Conservation (phyloP, 2,113 vertebrate species). For the Copsychus sechellarum region DNA sequence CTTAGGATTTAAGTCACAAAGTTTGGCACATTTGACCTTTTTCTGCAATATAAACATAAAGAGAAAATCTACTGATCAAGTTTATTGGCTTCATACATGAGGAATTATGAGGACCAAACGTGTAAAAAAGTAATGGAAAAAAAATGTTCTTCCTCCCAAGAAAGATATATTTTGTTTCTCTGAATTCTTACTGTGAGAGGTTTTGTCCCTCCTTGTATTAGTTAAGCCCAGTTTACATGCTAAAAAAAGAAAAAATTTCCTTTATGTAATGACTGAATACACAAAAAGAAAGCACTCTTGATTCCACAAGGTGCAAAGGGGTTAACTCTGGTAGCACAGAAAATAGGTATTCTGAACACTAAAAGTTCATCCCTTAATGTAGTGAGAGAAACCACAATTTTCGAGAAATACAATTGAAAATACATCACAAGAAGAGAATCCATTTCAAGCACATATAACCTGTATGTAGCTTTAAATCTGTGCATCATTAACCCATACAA, state of each 20-base stretch:
- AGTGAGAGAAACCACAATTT: not conserved
- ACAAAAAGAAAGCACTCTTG: not conserved
- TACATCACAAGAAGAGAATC: not conserved
- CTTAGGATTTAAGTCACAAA: not conserved
- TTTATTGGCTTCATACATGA: not conserved
- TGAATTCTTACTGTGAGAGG: not conserved
- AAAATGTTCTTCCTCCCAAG: not conserved
- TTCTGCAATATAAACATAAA: not conserved
- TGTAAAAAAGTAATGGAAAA: not conserved
- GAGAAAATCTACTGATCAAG: not conserved
- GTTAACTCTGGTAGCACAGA: not conserved
- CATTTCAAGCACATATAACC: not conserved
- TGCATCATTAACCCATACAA: not conserved
- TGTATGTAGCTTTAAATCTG: not conserved
- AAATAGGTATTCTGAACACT: not conserved
- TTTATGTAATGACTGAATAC: not conserved
- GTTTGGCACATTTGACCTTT: not conserved
- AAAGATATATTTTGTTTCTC: not conserved
- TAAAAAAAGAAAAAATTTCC: not conserved
- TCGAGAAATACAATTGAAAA: not conserved
- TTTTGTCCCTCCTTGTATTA: not conserved
- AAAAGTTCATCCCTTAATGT: not conserved
- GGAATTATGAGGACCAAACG: not conserved
- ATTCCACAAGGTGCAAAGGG: not conserved
- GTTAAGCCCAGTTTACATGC: not conserved